These are phyloP conservation scores for Mythimna lalbum DNA, from an alignment of 2,888 invertebrate genomes.

Conservation along the genomic window DNA sequence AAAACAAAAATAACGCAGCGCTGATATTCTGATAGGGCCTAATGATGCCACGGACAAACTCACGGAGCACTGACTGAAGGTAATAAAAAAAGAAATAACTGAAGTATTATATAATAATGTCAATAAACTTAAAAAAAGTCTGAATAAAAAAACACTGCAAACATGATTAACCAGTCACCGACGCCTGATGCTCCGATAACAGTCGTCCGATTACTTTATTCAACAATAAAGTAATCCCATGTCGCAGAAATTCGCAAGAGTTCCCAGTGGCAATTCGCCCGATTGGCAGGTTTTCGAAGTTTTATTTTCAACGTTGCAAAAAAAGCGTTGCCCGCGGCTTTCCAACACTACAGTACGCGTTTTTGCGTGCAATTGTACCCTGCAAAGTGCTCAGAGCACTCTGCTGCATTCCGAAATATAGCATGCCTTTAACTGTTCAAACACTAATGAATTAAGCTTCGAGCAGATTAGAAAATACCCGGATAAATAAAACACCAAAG, in stretches of 20 bases:
- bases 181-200: too few species aligned
- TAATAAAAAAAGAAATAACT: too few species aligned
- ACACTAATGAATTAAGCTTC: slow-evolving; percentile 22
- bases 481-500: slow-evolving; percentile 30
- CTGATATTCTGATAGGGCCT: too few species aligned
- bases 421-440: slow-evolving; percentile 5
- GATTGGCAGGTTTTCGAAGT: slow-evolving; percentile 39
- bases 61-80: too few species aligned
- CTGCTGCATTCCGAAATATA: slow-evolving; percentile 21
- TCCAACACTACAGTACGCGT: slow-evolving; percentile 43
- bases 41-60: too few species aligned
- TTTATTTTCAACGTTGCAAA: slow-evolving; percentile 51
- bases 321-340: slow-evolving; percentile 38
- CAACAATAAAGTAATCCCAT: slow-evolving; percentile 13
- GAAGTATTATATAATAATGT: too few species aligned
- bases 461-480: slow-evolving; percentile 2
- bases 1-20: too few species aligned
- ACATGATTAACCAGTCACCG: too few species aligned
- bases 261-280: slow-evolving; percentile 10
- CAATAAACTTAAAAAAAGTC: too few species aligned
- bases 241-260: slow-evolving; percentile 21
- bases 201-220: background rate
- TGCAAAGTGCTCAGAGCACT: slow-evolving; percentile 46
- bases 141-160: too few species aligned
- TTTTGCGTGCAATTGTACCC: slow-evolving; percentile 41